These are phyloP conservation scores for Zootermopsis nevadensis DNA, from an alignment of 2,888 invertebrate species.

Conservation along the genomic window DNA sequence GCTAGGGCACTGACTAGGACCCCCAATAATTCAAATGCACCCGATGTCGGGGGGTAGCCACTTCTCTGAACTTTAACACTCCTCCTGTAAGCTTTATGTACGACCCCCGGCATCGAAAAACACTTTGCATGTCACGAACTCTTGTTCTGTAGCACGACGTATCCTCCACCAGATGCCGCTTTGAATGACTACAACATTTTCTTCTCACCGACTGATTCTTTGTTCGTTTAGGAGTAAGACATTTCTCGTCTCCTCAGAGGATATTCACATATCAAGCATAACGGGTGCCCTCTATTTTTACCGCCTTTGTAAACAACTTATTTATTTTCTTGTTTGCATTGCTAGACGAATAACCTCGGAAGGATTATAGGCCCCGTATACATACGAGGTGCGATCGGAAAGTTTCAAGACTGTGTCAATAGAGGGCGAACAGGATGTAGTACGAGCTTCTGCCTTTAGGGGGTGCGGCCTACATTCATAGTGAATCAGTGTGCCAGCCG, in stretches of 20 bases:
- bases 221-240: background rate
- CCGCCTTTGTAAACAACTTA: background rate
- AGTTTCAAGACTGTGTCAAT: no score
- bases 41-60: no score
- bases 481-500: no score
- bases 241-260: background rate
- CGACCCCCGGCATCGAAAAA: background rate
- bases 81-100: background rate
- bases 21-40: no score
- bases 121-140: background rate
- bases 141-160: background rate
- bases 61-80: no score
- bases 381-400: no score
- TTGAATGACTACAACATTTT: background rate
- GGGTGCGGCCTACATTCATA: no score
- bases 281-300: background rate
- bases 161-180: background rate
- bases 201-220: background rate
- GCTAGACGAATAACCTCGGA: background rate
- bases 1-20: no score
- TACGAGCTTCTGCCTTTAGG: no score
- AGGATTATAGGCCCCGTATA: background rate
- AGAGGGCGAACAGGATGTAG: no score
- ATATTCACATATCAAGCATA: background rate
- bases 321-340: background rate